Evolutionary conservation across 2,797 vertebrate genomes (phyloP).

Genomic region (Pachyuromys duprasi): DNA sequence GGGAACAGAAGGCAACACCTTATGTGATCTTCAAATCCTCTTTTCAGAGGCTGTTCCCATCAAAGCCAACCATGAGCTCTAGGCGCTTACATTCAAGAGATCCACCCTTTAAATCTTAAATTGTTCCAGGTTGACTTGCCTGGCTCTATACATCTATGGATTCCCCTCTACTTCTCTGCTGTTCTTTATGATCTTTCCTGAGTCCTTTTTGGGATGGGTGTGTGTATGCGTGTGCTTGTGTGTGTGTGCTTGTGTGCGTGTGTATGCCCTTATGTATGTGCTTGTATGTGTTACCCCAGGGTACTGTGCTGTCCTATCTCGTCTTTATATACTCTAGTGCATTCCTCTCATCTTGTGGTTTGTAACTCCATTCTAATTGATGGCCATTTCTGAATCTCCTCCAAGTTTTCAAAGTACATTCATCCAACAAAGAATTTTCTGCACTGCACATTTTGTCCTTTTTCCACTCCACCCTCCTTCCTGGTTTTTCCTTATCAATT

Average conservation of each 20-base stretch:
- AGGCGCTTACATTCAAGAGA: background rate
- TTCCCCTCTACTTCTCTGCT: background rate
- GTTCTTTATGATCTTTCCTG: background rate
- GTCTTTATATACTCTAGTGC: background rate
- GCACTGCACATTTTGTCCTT: background rate
- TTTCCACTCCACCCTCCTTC: background rate
- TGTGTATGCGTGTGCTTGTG: background rate
- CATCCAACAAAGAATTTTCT: background rate
- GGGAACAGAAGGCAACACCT: background rate
- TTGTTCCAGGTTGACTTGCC: background rate
- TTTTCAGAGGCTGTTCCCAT: background rate
- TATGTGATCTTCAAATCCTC: background rate
- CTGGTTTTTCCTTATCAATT: background rate
- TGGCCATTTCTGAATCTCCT: background rate
- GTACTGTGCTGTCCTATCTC: background rate
- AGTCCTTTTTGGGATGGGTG: no score
- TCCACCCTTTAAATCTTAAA: background rate
- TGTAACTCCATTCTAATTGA: background rate
- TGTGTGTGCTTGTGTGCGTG: background rate
- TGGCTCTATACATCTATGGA: background rate
- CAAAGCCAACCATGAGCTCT: background rate
- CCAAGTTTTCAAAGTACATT: background rate
- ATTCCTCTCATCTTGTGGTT: background rate
- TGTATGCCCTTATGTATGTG: background rate
- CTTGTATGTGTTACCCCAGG: fast-evolving